Base-by-base conservation (phyloP, 2,113 vertebrate species). In the Cercocebus atys region DNA sequence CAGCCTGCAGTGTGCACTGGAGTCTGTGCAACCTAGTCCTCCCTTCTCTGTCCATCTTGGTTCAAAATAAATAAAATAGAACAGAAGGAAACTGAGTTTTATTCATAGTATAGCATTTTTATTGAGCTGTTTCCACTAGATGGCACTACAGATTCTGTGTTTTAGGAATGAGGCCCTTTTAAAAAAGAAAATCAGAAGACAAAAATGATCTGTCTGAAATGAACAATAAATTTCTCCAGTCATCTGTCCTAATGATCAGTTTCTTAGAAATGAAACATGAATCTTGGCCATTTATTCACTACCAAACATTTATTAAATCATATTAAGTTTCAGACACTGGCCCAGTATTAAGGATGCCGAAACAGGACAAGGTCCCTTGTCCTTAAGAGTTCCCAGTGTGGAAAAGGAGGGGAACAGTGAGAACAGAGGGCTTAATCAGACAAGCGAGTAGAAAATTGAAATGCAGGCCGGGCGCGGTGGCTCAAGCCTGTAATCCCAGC, bases 61-160 rank as follows among this genome's bases (percentile, higher is more conserved):
- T 82, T 94, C 89, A 66, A 81, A 94, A 32, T 59, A 90, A 88
- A 70, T 35, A 90, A 73, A 64, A 30, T 0, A 88, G 12, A 86
- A 76, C 9, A 66, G 55, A 81, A 81, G 40, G 0, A 0, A 43
- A 47, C 23, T 43, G 64, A n/a, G 10, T 23, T 35, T 64, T 85
- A 22, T 40, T 7, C 27, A 22, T 27, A 43, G 10, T 40, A 38
- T 3, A 64, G 23, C 18, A 17, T 72, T 91, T 91, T 52, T 88
- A 18, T 92, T 57, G 27, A 59, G 52, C 35, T 81, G 78, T 7
- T 84, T 92, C 95, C 97, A 97, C 97, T 81, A 98, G 97, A 96
- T 97, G 97, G 98, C 97, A 93, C 32, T 89, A 90, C 76, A 96
- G 89, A 90, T 20, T 68, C 52, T 80, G 20, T 72, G 35, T 78